A percentile compares a stretch with the other conserved stretches of the same genome.
Evolutionary conservation across 2,888 invertebrate species (phyloP).

Genomic region (Netelia inedita): DNA sequence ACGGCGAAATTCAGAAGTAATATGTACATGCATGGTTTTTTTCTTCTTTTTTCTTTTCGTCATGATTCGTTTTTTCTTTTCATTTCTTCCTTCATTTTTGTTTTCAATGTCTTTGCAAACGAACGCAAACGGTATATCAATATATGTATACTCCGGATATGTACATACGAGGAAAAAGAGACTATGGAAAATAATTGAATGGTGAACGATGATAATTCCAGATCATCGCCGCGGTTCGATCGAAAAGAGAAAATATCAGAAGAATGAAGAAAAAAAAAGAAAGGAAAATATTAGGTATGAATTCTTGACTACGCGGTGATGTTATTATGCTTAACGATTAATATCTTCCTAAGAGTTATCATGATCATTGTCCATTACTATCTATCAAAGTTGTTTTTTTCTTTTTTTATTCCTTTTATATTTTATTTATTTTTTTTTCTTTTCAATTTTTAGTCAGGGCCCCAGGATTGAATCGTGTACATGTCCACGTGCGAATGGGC

Average conservation of each 20-base stretch:
- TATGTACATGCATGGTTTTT: slow-evolving; percentile 40
- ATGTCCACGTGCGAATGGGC: slow-evolving; percentile 13
- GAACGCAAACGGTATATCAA: slow-evolving; percentile 64
- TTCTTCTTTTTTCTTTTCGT: not conserved
- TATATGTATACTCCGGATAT: slow-evolving; percentile 67
- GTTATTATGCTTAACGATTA: slow-evolving; percentile 62
- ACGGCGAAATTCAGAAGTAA: slow-evolving; percentile 34
- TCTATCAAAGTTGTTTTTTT: slow-evolving; percentile 57
- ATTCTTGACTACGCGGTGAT: slow-evolving; percentile 60
- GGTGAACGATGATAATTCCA: not conserved
- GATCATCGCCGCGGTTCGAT: not conserved
- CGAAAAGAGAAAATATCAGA: not conserved
- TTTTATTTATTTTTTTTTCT: slow-evolving; percentile 47
- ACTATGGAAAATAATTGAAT: slow-evolving; percentile 29
- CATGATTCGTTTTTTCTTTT: not conserved
- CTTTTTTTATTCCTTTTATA: slow-evolving; percentile 36
- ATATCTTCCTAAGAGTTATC: slow-evolving; percentile 63
- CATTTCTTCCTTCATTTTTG: slow-evolving; percentile 30
- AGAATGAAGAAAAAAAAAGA: slow-evolving; percentile 19
- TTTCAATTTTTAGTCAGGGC: slow-evolving; percentile 48
- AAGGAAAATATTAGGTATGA: slow-evolving; percentile 44
- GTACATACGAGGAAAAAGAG: slow-evolving; percentile 66
- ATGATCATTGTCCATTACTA: slow-evolving; percentile 69
- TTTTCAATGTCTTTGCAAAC: slow-evolving; percentile 46
- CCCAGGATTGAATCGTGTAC: slow-evolving; percentile 31